phyloP scores from a whole-genome alignment of 2,888 invertebrate genomes.

The Campoletis raptor region DNA sequence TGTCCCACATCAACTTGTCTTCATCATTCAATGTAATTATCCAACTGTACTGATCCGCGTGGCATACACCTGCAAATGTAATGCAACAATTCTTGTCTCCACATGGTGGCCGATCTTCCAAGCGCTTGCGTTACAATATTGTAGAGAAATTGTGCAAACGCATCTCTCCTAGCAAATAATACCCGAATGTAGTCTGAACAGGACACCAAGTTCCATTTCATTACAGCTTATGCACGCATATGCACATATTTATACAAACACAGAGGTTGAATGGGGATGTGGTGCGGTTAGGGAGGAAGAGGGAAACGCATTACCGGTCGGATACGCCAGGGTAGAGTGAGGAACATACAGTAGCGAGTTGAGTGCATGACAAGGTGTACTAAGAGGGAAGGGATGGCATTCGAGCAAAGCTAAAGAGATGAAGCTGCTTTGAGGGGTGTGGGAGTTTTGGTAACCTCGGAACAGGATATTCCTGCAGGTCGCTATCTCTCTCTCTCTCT shows the following conservation, averaged over 20 bases:
- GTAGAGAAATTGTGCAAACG: background rate
- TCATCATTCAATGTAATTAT: slow-evolving; percentile 9
- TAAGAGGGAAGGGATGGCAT: slow-evolving; percentile 12
- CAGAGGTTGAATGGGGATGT: background rate
- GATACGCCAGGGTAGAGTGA: slow-evolving; percentile 43
- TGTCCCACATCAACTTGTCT: background rate
- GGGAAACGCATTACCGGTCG: slow-evolving; percentile 63
- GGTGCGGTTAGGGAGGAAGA: slow-evolving; percentile 14
- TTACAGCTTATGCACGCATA: slow-evolving; percentile 37
- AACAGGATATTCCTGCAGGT: slow-evolving; percentile 58
- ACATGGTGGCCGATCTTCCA: slow-evolving; percentile 12
- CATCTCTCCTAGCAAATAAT: slow-evolving; percentile 47
- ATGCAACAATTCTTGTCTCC: background rate
- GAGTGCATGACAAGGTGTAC: slow-evolving; percentile 23
- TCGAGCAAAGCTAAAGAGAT: slow-evolving; percentile 39
- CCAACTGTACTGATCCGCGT: slow-evolving; percentile 11
- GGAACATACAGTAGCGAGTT: slow-evolving; percentile 13
- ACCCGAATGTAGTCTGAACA: slow-evolving; percentile 50
- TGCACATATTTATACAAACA: slow-evolving; percentile 34
- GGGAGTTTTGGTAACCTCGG: slow-evolving; percentile 38
- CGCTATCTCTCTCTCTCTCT: background rate
- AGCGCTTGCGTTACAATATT: background rate
- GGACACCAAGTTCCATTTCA: slow-evolving; percentile 60
- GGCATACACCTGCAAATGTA: background rate
- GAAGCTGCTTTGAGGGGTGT: background rate